A percentile compares a stretch with the other conserved stretches of the same genome.
Conservation (phyloP, 1,140 invertebrate genomes). For the Trichomalopsis sarcophagae region DNA sequence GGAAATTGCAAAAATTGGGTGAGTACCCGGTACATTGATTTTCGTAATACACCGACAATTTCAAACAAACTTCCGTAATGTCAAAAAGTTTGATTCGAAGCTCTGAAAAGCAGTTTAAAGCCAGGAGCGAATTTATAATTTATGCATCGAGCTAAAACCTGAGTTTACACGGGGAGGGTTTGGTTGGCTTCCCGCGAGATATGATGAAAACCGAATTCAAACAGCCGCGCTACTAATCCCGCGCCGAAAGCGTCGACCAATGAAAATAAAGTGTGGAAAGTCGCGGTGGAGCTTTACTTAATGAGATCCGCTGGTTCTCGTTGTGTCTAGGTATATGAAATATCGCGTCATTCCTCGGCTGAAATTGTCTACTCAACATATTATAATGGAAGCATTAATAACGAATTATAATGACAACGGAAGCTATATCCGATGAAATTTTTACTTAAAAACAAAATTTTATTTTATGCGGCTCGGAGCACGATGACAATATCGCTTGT, state of each 20-base stretch:
- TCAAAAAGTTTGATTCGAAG: not conserved
- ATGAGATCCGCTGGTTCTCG: not conserved
- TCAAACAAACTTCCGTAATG: not conserved
- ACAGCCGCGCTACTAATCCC: slow-evolving; percentile 15
- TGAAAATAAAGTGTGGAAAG: slow-evolving; percentile 3
- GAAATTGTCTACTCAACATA: too few species aligned
- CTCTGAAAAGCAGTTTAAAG: not conserved
- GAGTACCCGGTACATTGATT: slow-evolving; percentile 52
- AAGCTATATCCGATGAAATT: too few species aligned
- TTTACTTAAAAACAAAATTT: too few species aligned
- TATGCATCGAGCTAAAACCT: not conserved
- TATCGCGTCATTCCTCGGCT: too few species aligned
- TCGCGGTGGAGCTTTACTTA: not conserved
- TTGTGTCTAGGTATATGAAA: not conserved
- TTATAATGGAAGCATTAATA: too few species aligned
- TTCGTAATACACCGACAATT: too few species aligned
- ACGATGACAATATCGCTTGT: too few species aligned
- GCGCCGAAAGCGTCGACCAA: not conserved
- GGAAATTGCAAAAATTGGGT: slow-evolving; percentile 66
- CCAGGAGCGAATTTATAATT: not conserved
- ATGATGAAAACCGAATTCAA: not conserved
- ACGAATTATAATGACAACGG: too few species aligned
- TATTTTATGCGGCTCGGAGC: too few species aligned
- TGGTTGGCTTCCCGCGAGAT: not conserved
- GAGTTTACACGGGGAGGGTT: too few species aligned